Evolutionary conservation across 2,113 vertebrate genomes (phyloP), one percentile per base, ranked within the genome.

Genomic region (Melanostigma gelatinosum): DNA sequence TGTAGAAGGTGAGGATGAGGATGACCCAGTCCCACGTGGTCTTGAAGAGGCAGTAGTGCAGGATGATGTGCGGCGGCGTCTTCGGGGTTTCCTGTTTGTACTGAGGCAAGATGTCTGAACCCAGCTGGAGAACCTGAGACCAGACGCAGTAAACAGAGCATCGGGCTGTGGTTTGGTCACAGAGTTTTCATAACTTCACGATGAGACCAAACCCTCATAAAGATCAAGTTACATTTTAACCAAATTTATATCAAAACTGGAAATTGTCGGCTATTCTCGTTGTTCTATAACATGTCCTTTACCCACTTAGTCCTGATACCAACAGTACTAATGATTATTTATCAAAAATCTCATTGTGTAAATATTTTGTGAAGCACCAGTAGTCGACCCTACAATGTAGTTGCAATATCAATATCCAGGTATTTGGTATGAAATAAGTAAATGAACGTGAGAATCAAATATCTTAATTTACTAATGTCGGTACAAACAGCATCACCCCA

Each of bases 1-100:
- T 99, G 94, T 99, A 99, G 94, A 99, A 98, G 82, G 97, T 99
- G 91, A 99, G 95, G 90, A 98, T 98, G 88, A 99, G 94, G 93
- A 99, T 99, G 85, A 99, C 97, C 98, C 98, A 99, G 91, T 99
- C 98, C 98, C 98, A 99, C 3, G 97, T 98, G 88, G 98, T 99
- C 94, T 99, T 99, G 90, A 99, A 99, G 74, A 97, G 96, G 85
- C 98, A 99, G 77, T 99, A 99, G 93, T 99, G 98, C 46, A 99
- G 94, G 93, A 99, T 98, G 85, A 99, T 99, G 91, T 99, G 98
- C 0, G 98, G 98, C 0, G 98, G 98, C 15, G 98, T 99, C 95
- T 98, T 99, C 66, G 98, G 98, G 27, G 97, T 97, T 88, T 99
- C 98, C 94, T 99, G 98, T 83, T 99, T 99, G 92, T 99, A 99